Evolutionary conservation across 37 sponge, comb jelly and placozoan genomes (phyloP).

Genomic region (Lycopodina hypogea): DNA sequence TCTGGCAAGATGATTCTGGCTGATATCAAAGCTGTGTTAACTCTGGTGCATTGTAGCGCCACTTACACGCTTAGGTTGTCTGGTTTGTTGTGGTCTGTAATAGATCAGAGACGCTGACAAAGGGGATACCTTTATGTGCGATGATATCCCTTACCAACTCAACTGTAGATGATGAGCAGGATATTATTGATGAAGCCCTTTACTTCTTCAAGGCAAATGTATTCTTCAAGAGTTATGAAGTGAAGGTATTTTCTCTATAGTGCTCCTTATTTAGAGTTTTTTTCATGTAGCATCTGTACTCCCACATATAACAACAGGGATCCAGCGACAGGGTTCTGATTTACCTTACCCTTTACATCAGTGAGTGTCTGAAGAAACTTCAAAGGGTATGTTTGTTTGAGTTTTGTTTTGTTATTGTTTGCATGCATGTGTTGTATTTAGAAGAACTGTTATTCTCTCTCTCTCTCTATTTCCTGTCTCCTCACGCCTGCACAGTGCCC

Average conservation of each 20-base stretch:
- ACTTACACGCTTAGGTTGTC: too few species aligned
- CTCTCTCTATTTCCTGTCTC: not conserved
- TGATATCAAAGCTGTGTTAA: too few species aligned
- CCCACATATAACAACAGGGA: conserved; percentile 45
- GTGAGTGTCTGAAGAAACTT: conserved; percentile 96
- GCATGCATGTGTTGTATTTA: conserved; percentile 13
- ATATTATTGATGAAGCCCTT: conserved; percentile 95
- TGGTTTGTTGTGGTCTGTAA: too few species aligned
- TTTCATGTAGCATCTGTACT: not conserved
- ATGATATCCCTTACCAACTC: conserved; percentile 8
- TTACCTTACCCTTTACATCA: conserved; percentile 93
- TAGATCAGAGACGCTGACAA: too few species aligned
- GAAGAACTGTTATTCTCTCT: not conserved
- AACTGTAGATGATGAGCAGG: conserved; percentile 61
- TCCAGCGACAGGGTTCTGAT: conserved; percentile 89
- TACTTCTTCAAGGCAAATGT: conserved; percentile 97
- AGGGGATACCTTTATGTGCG: too few species aligned
- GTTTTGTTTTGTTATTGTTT: too few species aligned
- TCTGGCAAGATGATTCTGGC: too few species aligned
- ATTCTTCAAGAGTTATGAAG: conserved; percentile 97
- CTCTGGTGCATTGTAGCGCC: too few species aligned
- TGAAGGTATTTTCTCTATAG: conserved; percentile 75
- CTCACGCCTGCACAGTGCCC: conserved; percentile 58
- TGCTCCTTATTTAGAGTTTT: not conserved
- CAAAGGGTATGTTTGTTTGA: conserved; percentile 60